These are phyloP conservation scores for Rhipidura dahli DNA, from an alignment of 2,113 vertebrate species.

Conservation along the genomic window DNA sequence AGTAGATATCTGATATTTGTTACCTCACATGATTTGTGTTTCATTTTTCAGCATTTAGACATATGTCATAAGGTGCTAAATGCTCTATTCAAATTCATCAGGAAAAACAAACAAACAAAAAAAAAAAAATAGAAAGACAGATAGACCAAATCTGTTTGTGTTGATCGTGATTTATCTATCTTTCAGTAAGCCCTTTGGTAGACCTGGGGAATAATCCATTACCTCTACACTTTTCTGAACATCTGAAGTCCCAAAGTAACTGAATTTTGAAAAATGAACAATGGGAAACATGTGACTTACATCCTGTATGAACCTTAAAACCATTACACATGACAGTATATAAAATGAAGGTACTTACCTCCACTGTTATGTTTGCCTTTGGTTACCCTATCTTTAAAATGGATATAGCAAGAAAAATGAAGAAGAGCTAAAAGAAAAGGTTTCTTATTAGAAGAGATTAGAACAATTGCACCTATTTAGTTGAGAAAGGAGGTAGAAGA, in stretches of 20 bases:
- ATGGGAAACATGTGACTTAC: background rate
- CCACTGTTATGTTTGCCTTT: background rate
- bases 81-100: background rate
- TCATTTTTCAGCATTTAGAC: background rate
- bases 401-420: background rate
- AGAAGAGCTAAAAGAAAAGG: background rate
- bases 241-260: background rate
- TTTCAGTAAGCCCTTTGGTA: conserved; percentile 7
- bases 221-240: background rate
- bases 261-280: conserved; percentile 19
- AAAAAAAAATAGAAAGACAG: background rate
- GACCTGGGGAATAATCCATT: background rate
- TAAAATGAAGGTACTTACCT: background rate
- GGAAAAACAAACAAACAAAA: background rate
- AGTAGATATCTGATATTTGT: background rate
- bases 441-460: background rate
- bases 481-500: background rate
- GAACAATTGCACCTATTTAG: background rate
- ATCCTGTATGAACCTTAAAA: background rate
- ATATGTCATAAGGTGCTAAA: background rate
- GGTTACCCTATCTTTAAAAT: background rate
- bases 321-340: background rate
- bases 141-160: background rate
- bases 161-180: conserved; percentile 8
- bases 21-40: background rate